These are phyloP conservation scores for Murina feae DNA, from an alignment of 2,113 vertebrate genomes.

Conservation along the genomic window DNA sequence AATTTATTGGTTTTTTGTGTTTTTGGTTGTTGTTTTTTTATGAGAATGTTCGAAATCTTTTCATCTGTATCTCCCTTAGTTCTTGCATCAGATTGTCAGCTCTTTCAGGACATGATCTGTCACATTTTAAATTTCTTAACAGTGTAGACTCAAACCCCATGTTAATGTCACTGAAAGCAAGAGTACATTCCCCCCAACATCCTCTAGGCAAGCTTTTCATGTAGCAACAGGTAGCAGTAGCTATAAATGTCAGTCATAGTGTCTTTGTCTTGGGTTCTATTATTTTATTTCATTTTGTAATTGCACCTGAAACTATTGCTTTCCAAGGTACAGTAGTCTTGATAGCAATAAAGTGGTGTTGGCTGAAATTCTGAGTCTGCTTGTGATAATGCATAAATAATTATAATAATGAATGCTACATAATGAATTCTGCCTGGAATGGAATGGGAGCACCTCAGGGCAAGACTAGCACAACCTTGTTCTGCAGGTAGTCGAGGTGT, in stretches of 20 bases:
- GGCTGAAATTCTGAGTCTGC: not conserved
- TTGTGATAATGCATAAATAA: not conserved
- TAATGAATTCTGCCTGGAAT: not conserved
- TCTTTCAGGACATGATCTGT: not conserved
- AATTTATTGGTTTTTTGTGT: not conserved
- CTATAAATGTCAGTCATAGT: not conserved
- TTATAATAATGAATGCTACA: not conserved
- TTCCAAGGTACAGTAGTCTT: not conserved
- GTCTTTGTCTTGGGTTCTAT: not conserved
- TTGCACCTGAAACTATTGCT: not conserved
- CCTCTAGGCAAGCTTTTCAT: not conserved
- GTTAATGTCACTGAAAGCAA: not conserved
- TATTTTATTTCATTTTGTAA: not conserved
- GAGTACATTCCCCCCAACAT: not conserved
- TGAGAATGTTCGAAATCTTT: not conserved
- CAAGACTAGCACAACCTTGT: not conserved
- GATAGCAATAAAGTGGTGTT: not conserved
- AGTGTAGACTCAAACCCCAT: not conserved
- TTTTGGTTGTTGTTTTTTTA: too few relatives aligned
- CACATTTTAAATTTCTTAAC: slow-evolving; percentile 1
- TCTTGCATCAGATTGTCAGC: not conserved
- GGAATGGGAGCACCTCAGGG: not conserved
- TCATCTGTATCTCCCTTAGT: not conserved
- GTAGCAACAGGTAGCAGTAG: not conserved
- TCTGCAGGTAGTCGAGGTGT: not conserved